Conservation (phyloP, 2,797 vertebrate species). For the Perodicticus potto region DNA sequence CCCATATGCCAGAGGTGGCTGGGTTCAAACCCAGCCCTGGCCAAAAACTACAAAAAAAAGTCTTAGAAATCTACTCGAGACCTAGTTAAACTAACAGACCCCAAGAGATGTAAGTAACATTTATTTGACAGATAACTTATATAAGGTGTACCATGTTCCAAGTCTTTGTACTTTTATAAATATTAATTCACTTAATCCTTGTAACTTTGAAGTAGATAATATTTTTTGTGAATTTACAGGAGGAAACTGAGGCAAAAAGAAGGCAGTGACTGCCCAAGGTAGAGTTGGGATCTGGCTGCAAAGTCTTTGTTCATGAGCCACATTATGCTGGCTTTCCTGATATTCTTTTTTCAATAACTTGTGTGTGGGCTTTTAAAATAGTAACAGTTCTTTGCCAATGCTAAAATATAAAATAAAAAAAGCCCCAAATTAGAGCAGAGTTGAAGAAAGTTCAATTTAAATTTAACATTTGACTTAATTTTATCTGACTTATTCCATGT, state of each 20-base stretch:
- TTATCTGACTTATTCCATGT: not conserved
- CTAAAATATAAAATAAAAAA: slow-evolving; percentile 33
- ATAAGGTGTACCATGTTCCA: not conserved
- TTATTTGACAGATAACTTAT: not conserved
- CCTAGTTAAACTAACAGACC: not conserved
- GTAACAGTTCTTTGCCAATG: slow-evolving; percentile 43
- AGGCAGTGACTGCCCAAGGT: not conserved
- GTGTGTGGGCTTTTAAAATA: not conserved
- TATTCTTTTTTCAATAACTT: slow-evolving; percentile 3
- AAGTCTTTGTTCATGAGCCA: not conserved
- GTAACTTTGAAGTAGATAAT: not conserved
- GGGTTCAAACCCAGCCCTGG: too few species aligned
- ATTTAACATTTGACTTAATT: slow-evolving; percentile 47
- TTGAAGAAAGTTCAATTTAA: slow-evolving; percentile 40
- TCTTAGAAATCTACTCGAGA: too few species aligned
- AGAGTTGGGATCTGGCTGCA: not conserved
- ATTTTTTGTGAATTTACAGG: slow-evolving; percentile 15
- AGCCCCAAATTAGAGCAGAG: not conserved
- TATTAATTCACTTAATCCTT: slow-evolving; percentile 3
- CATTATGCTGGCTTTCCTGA: not conserved
- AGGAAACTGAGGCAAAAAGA: slow-evolving; percentile 15
- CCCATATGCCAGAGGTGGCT: too few species aligned
- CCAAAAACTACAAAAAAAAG: too few species aligned
- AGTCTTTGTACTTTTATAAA: slow-evolving; percentile 25
- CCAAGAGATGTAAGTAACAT: not conserved